Conservation (phyloP, 1,140 invertebrate species). For the Drosophila repleta region DNA sequence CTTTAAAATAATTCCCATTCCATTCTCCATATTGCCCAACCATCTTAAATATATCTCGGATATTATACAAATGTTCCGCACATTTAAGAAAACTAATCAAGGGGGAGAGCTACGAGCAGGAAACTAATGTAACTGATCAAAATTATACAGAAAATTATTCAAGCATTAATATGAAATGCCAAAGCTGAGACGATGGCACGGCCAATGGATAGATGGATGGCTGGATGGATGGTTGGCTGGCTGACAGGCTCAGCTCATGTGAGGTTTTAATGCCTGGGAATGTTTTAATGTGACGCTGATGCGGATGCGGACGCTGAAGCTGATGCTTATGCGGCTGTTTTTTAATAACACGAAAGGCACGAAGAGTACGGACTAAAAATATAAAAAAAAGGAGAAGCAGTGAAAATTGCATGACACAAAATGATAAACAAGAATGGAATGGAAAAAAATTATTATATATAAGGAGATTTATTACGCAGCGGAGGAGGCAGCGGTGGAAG, state of each 20-base stretch:
- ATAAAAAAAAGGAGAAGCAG: constrained; percentile 26
- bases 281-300: constrained; percentile 74
- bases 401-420: constrained; percentile 79
- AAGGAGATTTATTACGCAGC: constrained; percentile 81
- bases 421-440: constrained; percentile 79
- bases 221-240: constrained; percentile 31
- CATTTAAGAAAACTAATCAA: constrained; percentile 41
- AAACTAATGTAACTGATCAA: constrained; percentile 75
- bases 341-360: constrained; percentile 72
- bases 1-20: background rate
- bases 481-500: constrained; percentile 40
- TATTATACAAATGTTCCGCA: constrained; percentile 53
- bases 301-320: constrained; percentile 45
- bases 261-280: constrained; percentile 80
- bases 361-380: constrained; percentile 32
- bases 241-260: constrained; percentile 61
- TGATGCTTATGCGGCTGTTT: constrained; percentile 40
- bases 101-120: constrained; percentile 18
- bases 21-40: background rate
- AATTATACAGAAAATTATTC: constrained; percentile 73
- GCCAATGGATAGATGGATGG: constrained; percentile 45
- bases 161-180: constrained; percentile 78
- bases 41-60: constrained; percentile 16
- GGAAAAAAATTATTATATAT: constrained; percentile 38
- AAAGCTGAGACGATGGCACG: constrained; percentile 73